Evolutionary conservation across 2,888 invertebrate genomes (phyloP), one percentile per base, ranked within the genome.

Genomic region (Mesodorylaimus sp.): DNA sequence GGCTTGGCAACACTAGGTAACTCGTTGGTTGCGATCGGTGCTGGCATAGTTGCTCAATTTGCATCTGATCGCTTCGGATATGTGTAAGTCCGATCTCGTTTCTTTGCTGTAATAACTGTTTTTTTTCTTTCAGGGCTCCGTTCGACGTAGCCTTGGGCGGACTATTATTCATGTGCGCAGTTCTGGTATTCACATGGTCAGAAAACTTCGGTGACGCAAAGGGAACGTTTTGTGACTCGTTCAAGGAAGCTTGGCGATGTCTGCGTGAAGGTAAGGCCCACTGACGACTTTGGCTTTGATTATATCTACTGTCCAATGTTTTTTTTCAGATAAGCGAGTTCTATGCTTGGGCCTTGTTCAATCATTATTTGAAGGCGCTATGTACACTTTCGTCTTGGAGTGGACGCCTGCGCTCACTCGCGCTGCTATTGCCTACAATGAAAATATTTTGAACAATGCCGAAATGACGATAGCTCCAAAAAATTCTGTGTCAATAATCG

Each of bases 61-160:
- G 63, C 62, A 54, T 68, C 66, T 7, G 67, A 68, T 53, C 43
- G 38, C 3, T 68, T 67, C 57, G 68, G 68, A 51, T 69, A 60
- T 60, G 68, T 69, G 68, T 68, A 58, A 61, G 67, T 59, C 7
- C 23, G 7, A n/a, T 36, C 36, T 13, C 13, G 13, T 16, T 16
- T 36, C 36, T 36, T 13, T 13, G 36, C n/a, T 36, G n/a, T 13
- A 36, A 13, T 13, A 13, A 13, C 36, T n/a, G n/a, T n/a, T 16
- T 16, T n/a, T 36, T 16, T 42, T 42, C 25, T 41, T 26, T 38
- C 10, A 48, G 48, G 21, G 64, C 70, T 2, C 76, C 76, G 1
- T 76, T 75, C 57, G 59, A 76, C 57, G 55, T 74, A 26, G 75
- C 76, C 1, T 65, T 76, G 25, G 75, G 75, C 1, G 71, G 70